Conservation (phyloP, 2,113 vertebrate genomes). For the Syngnathus scovelli region DNA sequence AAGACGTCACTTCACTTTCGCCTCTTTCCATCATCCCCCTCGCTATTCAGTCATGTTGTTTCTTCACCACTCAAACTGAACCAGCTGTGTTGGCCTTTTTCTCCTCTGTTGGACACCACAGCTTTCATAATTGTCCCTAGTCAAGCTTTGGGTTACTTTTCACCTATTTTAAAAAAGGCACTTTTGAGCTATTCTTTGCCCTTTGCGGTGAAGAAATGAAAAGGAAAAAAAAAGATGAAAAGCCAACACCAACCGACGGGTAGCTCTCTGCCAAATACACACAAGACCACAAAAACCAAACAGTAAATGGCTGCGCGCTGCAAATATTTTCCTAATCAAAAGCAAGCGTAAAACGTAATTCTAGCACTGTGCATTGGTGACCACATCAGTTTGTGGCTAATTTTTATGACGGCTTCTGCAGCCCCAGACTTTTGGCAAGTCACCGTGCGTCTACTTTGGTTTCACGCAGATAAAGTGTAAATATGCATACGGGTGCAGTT, state of each 20-base stretch:
- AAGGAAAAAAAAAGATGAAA: conserved; percentile 19
- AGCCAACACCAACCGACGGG: conserved; percentile 32
- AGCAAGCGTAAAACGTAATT: conserved; percentile 32
- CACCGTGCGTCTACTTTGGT: conserved; percentile 15
- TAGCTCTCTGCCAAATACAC: conserved; percentile 23
- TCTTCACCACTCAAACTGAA: conserved; percentile 18
- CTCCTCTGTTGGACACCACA: conserved; percentile 5
- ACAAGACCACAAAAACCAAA: conserved; percentile 34
- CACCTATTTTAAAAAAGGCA: conserved; percentile 14
- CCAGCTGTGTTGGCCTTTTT: conserved; percentile 18
- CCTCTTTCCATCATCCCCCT: conserved; percentile 1
- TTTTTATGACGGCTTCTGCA: conserved; percentile 30
- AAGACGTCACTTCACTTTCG: conserved; percentile 28
- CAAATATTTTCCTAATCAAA: conserved; percentile 47
- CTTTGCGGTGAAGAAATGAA: not conserved
- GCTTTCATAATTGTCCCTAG: conserved; percentile 6
- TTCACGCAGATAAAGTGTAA: not conserved
- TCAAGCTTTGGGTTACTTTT: conserved; percentile 36
- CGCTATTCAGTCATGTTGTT: conserved; percentile 14
- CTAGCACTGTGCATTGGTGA: conserved; percentile 10
- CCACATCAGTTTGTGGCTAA: conserved; percentile 35
- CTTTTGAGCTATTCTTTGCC: conserved; percentile 7
- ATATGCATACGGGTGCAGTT: not conserved
- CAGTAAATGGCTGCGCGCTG: conserved; percentile 22
- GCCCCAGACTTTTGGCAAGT: conserved; percentile 18